Evolutionary conservation across 1,140 invertebrate genomes (phyloP), one percentile per base, ranked within the genome.

Genomic region (Plutomurus gul): DNA sequence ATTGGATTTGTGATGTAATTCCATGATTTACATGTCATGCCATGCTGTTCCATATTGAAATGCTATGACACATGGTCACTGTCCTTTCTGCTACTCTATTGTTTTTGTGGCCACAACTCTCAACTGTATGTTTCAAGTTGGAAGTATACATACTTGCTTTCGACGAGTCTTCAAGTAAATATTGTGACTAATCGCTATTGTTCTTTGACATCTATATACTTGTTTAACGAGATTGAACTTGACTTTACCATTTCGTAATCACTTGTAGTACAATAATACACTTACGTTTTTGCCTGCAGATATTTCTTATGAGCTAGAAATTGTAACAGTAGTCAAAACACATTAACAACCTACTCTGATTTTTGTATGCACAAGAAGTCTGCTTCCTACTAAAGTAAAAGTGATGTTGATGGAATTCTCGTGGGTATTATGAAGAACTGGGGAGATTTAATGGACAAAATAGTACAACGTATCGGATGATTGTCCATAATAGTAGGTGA

Each of bases 401-500:
- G n/a, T n/a, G n/a, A n/a, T n/a, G n/a, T n/a, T n/a, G n/a, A n/a
- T n/a, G n/a, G n/a, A n/a, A n/a, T n/a, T n/a, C n/a, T n/a, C n/a
- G n/a, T n/a, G n/a, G n/a, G n/a, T n/a, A n/a, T n/a, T n/a, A n/a
- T 36, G 22, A 72, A 72, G 40, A 72, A 39, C 20, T 72, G 37
- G 40, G 25, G 30, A 72, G 8, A 11, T 39, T 40, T 72, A 39
- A 75, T 72, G 70, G 39, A 25, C 18, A 72, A 72, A 72, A 20
- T 46, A 72, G 70, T 37, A 27, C 18, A 25, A 43, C 36, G 36
- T 22, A 72, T 72, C 70, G 20, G 70, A 72, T 47, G 73, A 75
- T 75, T 75, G 73, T 75, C 46, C 43, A 36, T 75, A 75, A 75
- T 75, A 30, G 40, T 49, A 43, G 40, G 47, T 36, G 73, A 75